Percentiles rank a stretch among this genome's conserved stretches.
These are phyloP conservation scores for Papilio helenus DNA, from an alignment of 1,140 invertebrate genomes.

Conservation along the genomic window DNA sequence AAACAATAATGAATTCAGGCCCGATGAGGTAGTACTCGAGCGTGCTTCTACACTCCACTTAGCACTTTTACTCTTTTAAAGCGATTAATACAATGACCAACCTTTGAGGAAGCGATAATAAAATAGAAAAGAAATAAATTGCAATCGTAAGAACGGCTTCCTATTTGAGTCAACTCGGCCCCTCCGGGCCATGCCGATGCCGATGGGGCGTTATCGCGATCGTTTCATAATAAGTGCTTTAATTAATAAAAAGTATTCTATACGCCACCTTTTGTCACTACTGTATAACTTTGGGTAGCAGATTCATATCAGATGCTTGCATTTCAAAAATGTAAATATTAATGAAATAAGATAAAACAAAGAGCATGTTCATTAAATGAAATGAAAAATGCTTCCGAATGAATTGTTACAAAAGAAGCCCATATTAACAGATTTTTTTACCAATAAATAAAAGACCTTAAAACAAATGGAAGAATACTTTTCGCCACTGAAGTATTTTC, in stretches of 20 bases:
- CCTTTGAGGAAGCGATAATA: slow-evolving; percentile 59
- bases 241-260: slow-evolving; percentile 29
- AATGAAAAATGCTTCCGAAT: too few relatives aligned
- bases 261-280: background rate
- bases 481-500: background rate
- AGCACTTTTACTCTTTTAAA: slow-evolving; percentile 70
- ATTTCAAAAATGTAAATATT: too few relatives aligned
- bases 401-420: background rate
- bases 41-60: slow-evolving; percentile 66
- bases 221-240: background rate
- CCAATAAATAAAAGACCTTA: background rate
- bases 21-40: slow-evolving; percentile 56
- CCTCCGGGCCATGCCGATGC: background rate
- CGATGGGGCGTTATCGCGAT: background rate
- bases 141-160: slow-evolving; percentile 56
- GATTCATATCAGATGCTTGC: background rate
- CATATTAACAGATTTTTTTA: background rate
- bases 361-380: too few relatives aligned
- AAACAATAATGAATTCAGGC: slow-evolving; percentile 76
- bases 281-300: background rate
- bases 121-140: slow-evolving; percentile 68
- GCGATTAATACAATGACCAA: slow-evolving; percentile 66
- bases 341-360: too few relatives aligned
- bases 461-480: background rate
- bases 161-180: slow-evolving; percentile 38